phyloP scores from a whole-genome alignment of 2,888 invertebrate genomes.

The Globia sparganii region DNA sequence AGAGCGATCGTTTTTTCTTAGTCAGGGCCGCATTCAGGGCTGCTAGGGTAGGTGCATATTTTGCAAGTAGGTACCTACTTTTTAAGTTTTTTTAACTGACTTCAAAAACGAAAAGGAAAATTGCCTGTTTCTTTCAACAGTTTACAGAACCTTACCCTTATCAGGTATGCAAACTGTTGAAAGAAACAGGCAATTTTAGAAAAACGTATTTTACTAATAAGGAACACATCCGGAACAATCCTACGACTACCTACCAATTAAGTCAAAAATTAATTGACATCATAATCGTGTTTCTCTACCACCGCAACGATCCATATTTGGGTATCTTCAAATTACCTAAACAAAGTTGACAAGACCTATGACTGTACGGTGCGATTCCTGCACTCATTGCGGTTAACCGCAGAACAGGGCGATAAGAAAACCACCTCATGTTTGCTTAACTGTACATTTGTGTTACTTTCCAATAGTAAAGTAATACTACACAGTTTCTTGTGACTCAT shows the following conservation, averaged over 20 bases:
- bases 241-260: background rate
- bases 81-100: background rate
- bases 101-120: background rate
- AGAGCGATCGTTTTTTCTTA: background rate
- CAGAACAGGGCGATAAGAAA: slow-evolving; percentile 66
- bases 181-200: background rate
- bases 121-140: background rate
- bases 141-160: no score
- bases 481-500: slow-evolving; percentile 70
- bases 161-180: background rate
- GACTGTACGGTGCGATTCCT: slow-evolving; percentile 45
- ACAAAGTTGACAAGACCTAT: slow-evolving; percentile 43
- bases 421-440: slow-evolving; percentile 72
- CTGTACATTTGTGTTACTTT: slow-evolving; percentile 77
- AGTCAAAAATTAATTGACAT: background rate
- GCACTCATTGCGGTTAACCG: slow-evolving; percentile 66
- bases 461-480: slow-evolving; percentile 73
- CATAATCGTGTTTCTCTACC: slow-evolving; percentile 14
- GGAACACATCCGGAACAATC: background rate
- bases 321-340: slow-evolving; percentile 44
- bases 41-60: background rate
- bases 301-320: slow-evolving; percentile 41
- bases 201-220: background rate
- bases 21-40: slow-evolving; percentile 14
- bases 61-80: background rate